Percentiles rank a stretch among this genome's conserved stretches.
phyloP scores from a whole-genome alignment of 2,888 invertebrate species.

The Ornithoptera priamus region DNA sequence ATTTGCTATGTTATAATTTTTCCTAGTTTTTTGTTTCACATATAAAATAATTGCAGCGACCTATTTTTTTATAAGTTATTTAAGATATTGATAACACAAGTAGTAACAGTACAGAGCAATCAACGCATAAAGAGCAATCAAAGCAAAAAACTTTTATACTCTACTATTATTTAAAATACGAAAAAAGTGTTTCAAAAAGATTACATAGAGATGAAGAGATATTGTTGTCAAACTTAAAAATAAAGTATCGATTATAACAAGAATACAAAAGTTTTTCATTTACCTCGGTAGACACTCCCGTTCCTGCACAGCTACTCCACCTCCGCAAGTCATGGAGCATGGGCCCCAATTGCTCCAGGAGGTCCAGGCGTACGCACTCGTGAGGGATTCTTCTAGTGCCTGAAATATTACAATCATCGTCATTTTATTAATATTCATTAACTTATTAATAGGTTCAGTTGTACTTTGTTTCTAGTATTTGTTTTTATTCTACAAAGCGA shows the following conservation, averaged over 20 bases:
- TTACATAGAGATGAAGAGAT: not conserved
- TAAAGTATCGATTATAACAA: too few relatives aligned
- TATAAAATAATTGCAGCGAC: too few relatives aligned
- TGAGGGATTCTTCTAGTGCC: constrained; percentile 35
- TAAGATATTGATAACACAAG: too few relatives aligned
- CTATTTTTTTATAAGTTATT: too few relatives aligned
- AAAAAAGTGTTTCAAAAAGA: not conserved
- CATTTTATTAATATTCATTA: not conserved
- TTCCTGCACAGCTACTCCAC: constrained; percentile 85
- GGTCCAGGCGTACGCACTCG: constrained; percentile 78
- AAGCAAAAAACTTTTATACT: not conserved
- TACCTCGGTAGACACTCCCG: constrained; percentile 82
- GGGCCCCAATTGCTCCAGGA: constrained; percentile 86
- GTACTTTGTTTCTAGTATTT: too few relatives aligned
- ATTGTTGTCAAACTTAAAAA: not conserved
- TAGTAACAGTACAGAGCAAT: too few relatives aligned
- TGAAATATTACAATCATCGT: constrained; percentile 28
- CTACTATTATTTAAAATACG: not conserved
- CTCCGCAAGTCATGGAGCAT: constrained; percentile 87
- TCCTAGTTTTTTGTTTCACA: too few relatives aligned
- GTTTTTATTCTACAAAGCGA: too few relatives aligned
- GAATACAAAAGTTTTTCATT: not conserved
- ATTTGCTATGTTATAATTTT: too few relatives aligned
- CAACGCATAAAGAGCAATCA: too few relatives aligned
- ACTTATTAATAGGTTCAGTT: too few relatives aligned